These are phyloP conservation scores for Teinopalpus imperialis DNA, from an alignment of 2,888 invertebrate genomes.

Conservation along the genomic window DNA sequence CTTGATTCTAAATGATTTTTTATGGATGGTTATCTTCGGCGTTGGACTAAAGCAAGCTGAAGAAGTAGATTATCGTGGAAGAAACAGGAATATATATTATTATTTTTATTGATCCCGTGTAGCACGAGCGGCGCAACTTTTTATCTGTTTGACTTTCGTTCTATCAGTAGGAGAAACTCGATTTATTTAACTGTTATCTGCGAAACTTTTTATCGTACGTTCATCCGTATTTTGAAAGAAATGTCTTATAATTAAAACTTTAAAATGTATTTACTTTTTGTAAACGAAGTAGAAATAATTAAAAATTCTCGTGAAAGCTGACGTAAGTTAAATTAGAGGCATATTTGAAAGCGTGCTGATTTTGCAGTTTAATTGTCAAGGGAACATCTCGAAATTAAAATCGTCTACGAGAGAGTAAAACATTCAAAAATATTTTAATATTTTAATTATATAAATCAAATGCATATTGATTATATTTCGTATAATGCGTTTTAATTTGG, in stretches of 20 bases:
- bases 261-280: neutral
- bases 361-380: constrained; percentile 6
- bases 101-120: constrained; percentile 24
- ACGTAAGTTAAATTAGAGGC: neutral
- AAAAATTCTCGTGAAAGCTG: neutral
- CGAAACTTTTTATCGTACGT: constrained; percentile 41
- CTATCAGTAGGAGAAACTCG: constrained; percentile 39
- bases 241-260: constrained; percentile 14
- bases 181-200: constrained; percentile 45
- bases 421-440: too few species aligned
- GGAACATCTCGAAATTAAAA: constrained; percentile 4
- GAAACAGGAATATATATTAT: constrained; percentile 14
- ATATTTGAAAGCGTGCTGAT: neutral
- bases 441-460: too few species aligned
- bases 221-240: constrained; percentile 26
- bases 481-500: too few species aligned
- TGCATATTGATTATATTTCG: too few species aligned
- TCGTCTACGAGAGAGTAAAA: too few species aligned
- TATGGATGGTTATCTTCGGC: too few species aligned
- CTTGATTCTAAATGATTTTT: too few species aligned
- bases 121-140: constrained; percentile 31
- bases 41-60: neutral
- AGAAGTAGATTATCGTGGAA: constrained; percentile 1
- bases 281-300: neutral
- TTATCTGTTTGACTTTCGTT: constrained; percentile 43